Evolutionary conservation across 2,797 vertebrate species (phyloP).

Genomic region (Rhinophrynus dorsalis): DNA sequence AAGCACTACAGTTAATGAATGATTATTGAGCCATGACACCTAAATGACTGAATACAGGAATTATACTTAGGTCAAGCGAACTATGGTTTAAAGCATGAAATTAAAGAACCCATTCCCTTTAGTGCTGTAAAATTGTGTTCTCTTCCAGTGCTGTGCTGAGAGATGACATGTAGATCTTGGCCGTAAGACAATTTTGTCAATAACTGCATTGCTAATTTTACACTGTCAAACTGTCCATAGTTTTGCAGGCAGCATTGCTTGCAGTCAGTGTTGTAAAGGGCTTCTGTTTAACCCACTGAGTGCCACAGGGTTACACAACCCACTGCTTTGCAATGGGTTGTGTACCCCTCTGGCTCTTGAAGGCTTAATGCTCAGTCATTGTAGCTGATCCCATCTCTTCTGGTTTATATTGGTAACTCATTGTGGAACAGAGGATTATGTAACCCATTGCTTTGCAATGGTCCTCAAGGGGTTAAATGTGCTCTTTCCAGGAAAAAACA

Average conservation of each 20-base stretch:
- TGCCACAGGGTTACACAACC: no score
- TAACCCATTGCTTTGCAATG: no score
- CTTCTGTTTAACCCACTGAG: no score
- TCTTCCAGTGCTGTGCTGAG: neutral
- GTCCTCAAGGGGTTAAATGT: no score
- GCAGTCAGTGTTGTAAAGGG: no score
- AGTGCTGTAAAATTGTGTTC: constrained; percentile 47
- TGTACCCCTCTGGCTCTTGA: no score
- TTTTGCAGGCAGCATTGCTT: neutral
- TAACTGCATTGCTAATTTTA: neutral
- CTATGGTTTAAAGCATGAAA: constrained; percentile 73
- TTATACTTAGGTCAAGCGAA: constrained; percentile 71
- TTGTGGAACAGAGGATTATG: no score
- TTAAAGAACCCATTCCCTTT: constrained; percentile 58
- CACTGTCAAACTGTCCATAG: neutral
- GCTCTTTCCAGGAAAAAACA: no score
- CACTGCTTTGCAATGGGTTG: no score
- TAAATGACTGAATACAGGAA: constrained; percentile 74
- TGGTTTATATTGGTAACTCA: no score
- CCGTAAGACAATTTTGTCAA: neutral
- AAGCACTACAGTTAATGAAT: constrained; percentile 74
- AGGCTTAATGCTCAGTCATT: no score
- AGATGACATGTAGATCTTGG: neutral
- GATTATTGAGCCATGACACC: constrained; percentile 72
- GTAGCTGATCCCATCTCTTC: no score